Base-by-base conservation (phyloP, 2,888 invertebrate species). In the Pammene fasciana region DNA sequence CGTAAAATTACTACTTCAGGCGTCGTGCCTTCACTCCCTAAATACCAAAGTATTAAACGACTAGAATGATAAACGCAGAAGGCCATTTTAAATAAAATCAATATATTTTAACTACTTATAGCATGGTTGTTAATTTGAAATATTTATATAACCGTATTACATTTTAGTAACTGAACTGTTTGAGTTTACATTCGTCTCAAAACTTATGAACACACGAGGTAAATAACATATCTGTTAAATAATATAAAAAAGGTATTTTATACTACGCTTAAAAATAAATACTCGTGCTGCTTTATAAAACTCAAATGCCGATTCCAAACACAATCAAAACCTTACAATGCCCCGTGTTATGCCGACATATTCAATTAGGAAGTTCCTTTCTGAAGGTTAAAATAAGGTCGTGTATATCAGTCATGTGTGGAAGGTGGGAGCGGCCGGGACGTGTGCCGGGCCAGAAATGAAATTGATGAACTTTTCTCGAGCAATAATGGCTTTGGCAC, bases 401-500 rank as follows among this genome's bases (percentile, higher is more conserved):
- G 41, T 65, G 70, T 68, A 71, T 76, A 74, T 72, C 59, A 61
- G 65, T 71, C 64, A 73, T 75, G 73, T 73, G 72, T 70, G 73
- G 71, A 62, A 71, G 68, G 71, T 48, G 60, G 70, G 50, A 71
- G 71, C 67, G 67, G 68, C 54, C 65, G 70, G 75, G 83, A 83
- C 71, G 72, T 68, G 72, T 67, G 71, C 65, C 68, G 70, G 70
- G 82, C 84, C 83, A 89, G 88, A 90, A 92, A 93, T 92, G 89
- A 93, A 93, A 93, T 92, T 93, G 92, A 93, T 93, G 93, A 93
- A 93, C 92, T 93, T 93, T 93, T 91, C 91, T 91, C 89, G 84
- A 88, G 90, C 90, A 93, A 93, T 93, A 93, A 93, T 93, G 92
- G 92, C 92, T 92, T 90, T 92, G 91, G 93, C 93, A 93, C 93